phyloP scores from a whole-genome alignment of 2,888 invertebrate species.

The Pherbina coryleti region DNA sequence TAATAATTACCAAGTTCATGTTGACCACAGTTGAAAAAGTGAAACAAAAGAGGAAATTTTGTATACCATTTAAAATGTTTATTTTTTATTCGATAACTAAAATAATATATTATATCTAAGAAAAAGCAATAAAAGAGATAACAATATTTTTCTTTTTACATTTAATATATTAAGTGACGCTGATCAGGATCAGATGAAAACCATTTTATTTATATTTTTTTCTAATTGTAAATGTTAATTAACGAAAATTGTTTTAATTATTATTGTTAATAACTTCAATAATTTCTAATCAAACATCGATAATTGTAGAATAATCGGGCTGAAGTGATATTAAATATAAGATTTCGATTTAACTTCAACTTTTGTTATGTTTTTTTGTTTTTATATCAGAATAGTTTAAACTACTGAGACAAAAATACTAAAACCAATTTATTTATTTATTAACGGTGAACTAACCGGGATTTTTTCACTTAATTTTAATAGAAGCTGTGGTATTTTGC shows the following conservation, averaged over 20 bases:
- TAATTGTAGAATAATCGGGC: conserved; percentile 24
- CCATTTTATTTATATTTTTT: conserved; percentile 19
- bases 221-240: neutral
- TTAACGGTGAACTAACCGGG: conserved; percentile 11
- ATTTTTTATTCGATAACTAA: conserved; percentile 39
- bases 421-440: conserved; percentile 25
- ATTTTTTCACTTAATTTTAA: neutral
- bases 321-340: conserved; percentile 30
- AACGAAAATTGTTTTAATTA: conserved; percentile 14
- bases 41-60: neutral
- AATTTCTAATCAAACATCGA: conserved; percentile 32
- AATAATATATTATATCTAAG: conserved; percentile 25
- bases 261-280: conserved; percentile 16
- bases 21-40: neutral
- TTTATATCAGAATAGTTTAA: conserved; percentile 42
- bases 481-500: neutral
- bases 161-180: conserved; percentile 20
- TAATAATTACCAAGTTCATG: no score
- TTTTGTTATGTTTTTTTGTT: conserved; percentile 29
- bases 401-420: conserved; percentile 31
- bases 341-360: conserved; percentile 37
- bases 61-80: conserved; percentile 31
- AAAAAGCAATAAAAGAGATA: conserved; percentile 23
- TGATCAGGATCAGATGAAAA: neutral
- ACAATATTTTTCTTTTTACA: conserved; percentile 28